Conservation (phyloP, 2,888 invertebrate species). For the Cheilosia vernalis region DNA sequence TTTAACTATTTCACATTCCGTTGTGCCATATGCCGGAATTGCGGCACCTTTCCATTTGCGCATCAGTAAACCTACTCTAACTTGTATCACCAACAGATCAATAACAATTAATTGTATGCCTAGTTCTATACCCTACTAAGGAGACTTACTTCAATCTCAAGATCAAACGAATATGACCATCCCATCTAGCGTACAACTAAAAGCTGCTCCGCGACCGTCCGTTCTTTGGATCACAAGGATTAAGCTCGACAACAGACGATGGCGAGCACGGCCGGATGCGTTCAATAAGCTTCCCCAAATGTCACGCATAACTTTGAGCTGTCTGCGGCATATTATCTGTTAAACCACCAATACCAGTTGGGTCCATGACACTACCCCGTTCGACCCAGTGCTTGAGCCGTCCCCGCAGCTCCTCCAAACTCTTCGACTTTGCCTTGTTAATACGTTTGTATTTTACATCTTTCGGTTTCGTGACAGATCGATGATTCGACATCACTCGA, state of each 20-base stretch:
- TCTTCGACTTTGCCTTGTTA: slow-evolving; percentile 95
- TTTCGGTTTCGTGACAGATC: slow-evolving; percentile 94
- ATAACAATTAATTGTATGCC: too few relatives aligned
- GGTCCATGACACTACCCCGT: slow-evolving; percentile 85
- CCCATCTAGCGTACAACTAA: slow-evolving; percentile 54
- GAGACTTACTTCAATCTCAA: slow-evolving; percentile 54
- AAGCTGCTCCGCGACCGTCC: slow-evolving; percentile 59
- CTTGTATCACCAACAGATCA: too few relatives aligned
- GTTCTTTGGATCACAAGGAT: slow-evolving; percentile 38
- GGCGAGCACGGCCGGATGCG: slow-evolving; percentile 69
- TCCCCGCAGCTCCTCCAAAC: slow-evolving; percentile 92
- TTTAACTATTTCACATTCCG: too few relatives aligned
- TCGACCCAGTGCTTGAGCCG: slow-evolving; percentile 94
- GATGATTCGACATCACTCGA: slow-evolving; percentile 94
- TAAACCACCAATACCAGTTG: slow-evolving; percentile 77
- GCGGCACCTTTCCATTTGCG: too few relatives aligned
- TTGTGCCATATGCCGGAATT: too few relatives aligned
- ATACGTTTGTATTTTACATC: slow-evolving; percentile 96
- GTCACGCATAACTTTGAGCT: slow-evolving; percentile 87
- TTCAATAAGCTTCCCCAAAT: slow-evolving; percentile 77
- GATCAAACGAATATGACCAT: slow-evolving; percentile 32
- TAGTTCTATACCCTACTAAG: slow-evolving; percentile 36
- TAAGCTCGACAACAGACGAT: slow-evolving; percentile 36
- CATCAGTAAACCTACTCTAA: too few relatives aligned
- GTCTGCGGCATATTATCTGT: slow-evolving; percentile 81